phyloP scores from a whole-genome alignment of 1,140 invertebrate species.

The Psix sp. region DNA sequence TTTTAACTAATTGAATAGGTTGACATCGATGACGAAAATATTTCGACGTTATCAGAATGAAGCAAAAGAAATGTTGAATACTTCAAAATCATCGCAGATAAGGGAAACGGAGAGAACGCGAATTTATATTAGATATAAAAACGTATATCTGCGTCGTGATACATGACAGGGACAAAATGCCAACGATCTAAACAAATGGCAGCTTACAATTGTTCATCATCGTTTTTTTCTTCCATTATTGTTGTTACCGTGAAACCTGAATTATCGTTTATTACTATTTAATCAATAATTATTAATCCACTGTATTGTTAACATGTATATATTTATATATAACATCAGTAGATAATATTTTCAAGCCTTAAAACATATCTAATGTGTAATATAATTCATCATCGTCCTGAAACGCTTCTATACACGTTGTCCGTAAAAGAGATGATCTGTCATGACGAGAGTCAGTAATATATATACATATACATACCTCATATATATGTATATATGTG shows the following conservation, averaged over 20 bases:
- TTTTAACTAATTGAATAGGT: too few species aligned
- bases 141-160: slow-evolving; percentile 24
- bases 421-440: slow-evolving; percentile 48
- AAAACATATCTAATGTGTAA: slow-evolving; percentile 65
- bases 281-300: slow-evolving; percentile 60
- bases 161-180: slow-evolving; percentile 40
- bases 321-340: slow-evolving; percentile 71
- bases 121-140: slow-evolving; percentile 43
- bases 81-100: too few species aligned
- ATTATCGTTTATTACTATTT: slow-evolving; percentile 58
- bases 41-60: too few species aligned
- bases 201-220: slow-evolving; percentile 54
- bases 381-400: slow-evolving; percentile 47
- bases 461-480: slow-evolving; percentile 38
- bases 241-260: slow-evolving; percentile 46
- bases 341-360: slow-evolving; percentile 69
- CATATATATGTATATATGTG: slow-evolving; percentile 20
- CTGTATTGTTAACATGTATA: slow-evolving; percentile 71
- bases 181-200: slow-evolving; percentile 47
- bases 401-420: slow-evolving; percentile 56
- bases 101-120: slow-evolving; percentile 8
- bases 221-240: slow-evolving; percentile 48
- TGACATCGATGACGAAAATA: too few species aligned
- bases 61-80: too few species aligned
- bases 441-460: slow-evolving; percentile 40